Base-by-base conservation (phyloP, 1,140 invertebrate species). In the Drosophila azteca region DNA sequence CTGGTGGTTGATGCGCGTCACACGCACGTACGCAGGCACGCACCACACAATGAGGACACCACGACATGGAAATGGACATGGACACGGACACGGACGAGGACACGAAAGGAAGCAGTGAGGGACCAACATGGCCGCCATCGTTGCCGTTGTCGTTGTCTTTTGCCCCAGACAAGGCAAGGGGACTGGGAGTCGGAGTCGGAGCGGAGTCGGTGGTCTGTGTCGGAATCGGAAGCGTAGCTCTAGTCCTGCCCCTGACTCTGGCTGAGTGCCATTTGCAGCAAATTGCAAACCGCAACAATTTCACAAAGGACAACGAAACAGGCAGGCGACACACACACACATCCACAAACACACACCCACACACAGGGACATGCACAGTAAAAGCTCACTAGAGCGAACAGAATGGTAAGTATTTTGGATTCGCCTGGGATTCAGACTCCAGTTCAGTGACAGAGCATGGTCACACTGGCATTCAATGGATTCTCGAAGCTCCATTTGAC, bases 231-330 rank as follows among this genome's bases (percentile, higher is more conserved):
- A 63, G 43, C 53, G 57, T 24, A 52, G 39, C 51, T 43, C 51
- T 49, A 9, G 54, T 75, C 43, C 45, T 48, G 44, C 51, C 52
- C 45, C 51, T 45, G 76, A 68, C 43, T 43, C 26, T 75, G 49
- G 58, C 22, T 57, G 70, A 77, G 79, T 84, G 90, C 90, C 85
- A 91, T 91, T 91, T 91, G 82, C 87, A 81, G 82, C 83, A 88
- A 91, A 91, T 88, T 79, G 82, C 83, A 89, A 85, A 90, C 90
- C 90, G 88, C 90, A 91, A 87, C 79, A 82, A 79, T 91, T 91
- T 90, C 77, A 80, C 79, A 87, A 79, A 87, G 74, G 82, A 87
- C 70, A 62, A 50, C 65, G 58, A 79, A 55, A 74, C 79, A 82
- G 49, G 62, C 53, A 55, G 29, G 53, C 58, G 51, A 67, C 20